Base-by-base conservation (phyloP, 2,113 vertebrate species). In the Microcebus jonahi region DNA sequence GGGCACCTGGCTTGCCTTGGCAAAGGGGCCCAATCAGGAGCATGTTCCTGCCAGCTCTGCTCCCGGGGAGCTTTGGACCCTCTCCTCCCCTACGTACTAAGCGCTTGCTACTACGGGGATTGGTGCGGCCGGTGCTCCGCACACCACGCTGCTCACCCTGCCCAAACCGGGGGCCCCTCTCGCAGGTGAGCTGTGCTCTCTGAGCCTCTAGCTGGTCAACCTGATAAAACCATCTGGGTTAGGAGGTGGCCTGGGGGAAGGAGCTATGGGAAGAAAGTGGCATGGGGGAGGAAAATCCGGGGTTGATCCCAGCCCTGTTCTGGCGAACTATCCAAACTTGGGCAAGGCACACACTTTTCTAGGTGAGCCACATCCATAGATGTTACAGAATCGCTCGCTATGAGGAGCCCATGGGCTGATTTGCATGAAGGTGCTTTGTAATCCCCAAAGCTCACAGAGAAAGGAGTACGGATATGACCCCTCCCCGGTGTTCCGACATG, bases 171-270 rank as follows among this genome's bases (percentile, higher is more conserved):
- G 10, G 25, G 8, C 15, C 18, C n/a, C 63, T 1, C 0, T 4
- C 5, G 9, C 2, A 17, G 20, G 88, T n/a, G 48, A 70, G n/a
- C 91, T 50, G 27, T 1, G 55, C 9, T 34, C 20, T 0, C 25
- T 0, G 11, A n/a, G 1, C 45, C 17, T 13, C 3, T 13, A 31
- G 18, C 31, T 2, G 95, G 61, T 18, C 39, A 0, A n/a, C 17
- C 55, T 3, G 88, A 0, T 39, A 0, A 84, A 6, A 3, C 17
- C 34, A 0, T 17, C 31, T n/a, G 34, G 20, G 34, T 63, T 23
- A 53, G 92, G 50, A 77, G 20, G 59, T 17, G 13, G 36, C 34
- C 0, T 42, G 20, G 31, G 27, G 27, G 50, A 29, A n/a, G 76
- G 53, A 18, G 53, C 17, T 55, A 17, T 55, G 53, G 53, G 53